A percentile compares a stretch with the other conserved stretches of the same genome.
These are phyloP conservation scores for Amblyopsis rosae DNA, from an alignment of 2,113 vertebrate genomes.

Conservation along the genomic window DNA sequence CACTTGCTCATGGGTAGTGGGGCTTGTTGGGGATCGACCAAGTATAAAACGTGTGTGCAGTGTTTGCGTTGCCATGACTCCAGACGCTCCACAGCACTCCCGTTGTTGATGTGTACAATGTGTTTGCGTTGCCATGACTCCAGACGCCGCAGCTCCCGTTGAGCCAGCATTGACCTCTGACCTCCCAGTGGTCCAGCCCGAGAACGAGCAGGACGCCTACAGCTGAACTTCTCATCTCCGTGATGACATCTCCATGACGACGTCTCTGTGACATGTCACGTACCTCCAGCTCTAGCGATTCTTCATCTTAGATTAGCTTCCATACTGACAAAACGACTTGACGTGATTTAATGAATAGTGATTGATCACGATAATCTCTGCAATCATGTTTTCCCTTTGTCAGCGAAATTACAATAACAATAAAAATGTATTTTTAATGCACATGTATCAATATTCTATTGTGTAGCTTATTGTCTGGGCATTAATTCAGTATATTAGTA, in stretches of 20 bases:
- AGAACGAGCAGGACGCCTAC: conserved; percentile 49
- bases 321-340: not conserved
- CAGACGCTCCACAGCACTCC: not conserved
- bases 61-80: not conserved
- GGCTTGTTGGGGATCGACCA: no score
- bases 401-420: no score
- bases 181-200: conserved; percentile 36
- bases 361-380: not conserved
- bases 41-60: no score
- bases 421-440: no score
- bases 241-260: conserved; percentile 5
- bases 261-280: not conserved
- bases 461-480: no score
- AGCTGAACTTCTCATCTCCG: conserved; percentile 29
- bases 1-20: no score
- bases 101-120: not conserved
- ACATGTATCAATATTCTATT: no score
- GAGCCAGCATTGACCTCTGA: conserved; percentile 7
- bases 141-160: conserved; percentile 40
- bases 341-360: not conserved
- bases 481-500: no score
- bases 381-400: no score
- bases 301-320: not conserved
- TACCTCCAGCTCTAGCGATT: not conserved
- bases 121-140: not conserved